Percentiles rank a stretch among this genome's conserved stretches.
These are phyloP conservation scores for Irena cyanogastra DNA, from an alignment of 2,113 vertebrate species.

Conservation along the genomic window DNA sequence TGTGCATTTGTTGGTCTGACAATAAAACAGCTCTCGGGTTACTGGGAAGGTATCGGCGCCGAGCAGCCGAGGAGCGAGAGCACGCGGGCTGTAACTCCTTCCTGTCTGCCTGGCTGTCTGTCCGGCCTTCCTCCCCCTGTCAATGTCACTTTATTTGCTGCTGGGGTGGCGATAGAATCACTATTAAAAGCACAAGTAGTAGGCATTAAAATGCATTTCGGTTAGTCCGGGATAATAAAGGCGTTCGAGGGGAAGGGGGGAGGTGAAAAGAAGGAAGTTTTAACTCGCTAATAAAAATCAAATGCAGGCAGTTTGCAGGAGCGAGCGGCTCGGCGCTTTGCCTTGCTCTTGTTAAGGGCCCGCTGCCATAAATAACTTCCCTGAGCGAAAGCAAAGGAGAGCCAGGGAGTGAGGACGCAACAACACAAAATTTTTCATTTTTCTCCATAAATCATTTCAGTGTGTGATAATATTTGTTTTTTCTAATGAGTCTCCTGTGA, in stretches of 20 bases:
- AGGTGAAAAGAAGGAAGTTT: constrained; percentile 79
- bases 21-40: constrained; percentile 38
- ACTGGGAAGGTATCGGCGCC: constrained; percentile 47
- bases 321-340: constrained; percentile 72
- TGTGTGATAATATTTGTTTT: constrained; percentile 93
- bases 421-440: constrained; percentile 86
- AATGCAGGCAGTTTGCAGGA: constrained; percentile 83
- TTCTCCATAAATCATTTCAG: constrained; percentile 89
- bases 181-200: constrained; percentile 69
- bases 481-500: constrained; percentile 89
- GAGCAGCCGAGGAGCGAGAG: not conserved
- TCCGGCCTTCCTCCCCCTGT: constrained; percentile 18
- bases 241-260: constrained; percentile 45
- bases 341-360: constrained; percentile 82
- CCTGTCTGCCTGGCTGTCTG: constrained; percentile 53
- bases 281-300: constrained; percentile 85
- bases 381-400: constrained; percentile 73
- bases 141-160: constrained; percentile 47
- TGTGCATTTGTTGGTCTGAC: not conserved
- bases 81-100: constrained; percentile 36
- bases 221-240: constrained; percentile 77
- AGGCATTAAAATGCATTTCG: constrained; percentile 76
- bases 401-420: constrained; percentile 73
- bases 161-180: constrained; percentile 37
- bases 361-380: constrained; percentile 82